Evolutionary conservation across 2,797 vertebrate species (phyloP), one percentile per base, ranked within the genome.

Genomic region (Danionella dracula): DNA sequence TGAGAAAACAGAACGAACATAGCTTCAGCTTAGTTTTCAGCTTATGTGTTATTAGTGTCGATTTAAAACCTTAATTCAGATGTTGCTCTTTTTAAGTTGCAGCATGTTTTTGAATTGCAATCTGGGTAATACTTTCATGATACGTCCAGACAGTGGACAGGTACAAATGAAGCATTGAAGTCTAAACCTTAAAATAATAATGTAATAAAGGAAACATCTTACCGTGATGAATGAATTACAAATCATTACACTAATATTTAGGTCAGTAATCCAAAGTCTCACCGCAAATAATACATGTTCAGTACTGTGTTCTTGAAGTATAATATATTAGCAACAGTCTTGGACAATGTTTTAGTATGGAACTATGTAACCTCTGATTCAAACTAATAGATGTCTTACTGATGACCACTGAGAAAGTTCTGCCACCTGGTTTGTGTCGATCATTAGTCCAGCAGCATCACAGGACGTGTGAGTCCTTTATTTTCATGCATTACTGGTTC

Each of bases 1-100:
- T 82, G 62, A 78, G 84, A 72, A 59, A 58, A 61, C 17, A 70
- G 9, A 61, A 21, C n/a, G 11, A 60, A 37, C 12, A 5, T n/a
- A 42, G 23, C 23, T 27, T 27, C 6, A 27, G 6, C 23, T 27
- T 27, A 27, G 23, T 27, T 27, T 27, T n/a, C n/a, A n/a, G n/a
- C n/a, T n/a, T n/a, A n/a, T n/a, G n/a, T n/a, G n/a, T n/a, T n/a
- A n/a, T n/a, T n/a, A n/a, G n/a, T n/a, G n/a, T n/a, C n/a, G n/a
- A n/a, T n/a, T n/a, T n/a, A n/a, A n/a, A n/a, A n/a, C n/a, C n/a
- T n/a, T n/a, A n/a, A n/a, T n/a, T n/a, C n/a, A n/a, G n/a, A n/a
- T n/a, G n/a, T n/a, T n/a, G n/a, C n/a, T n/a, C n/a, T n/a, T n/a
- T n/a, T n/a, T n/a, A n/a, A n/a, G n/a, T n/a, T n/a, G n/a, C n/a